phyloP scores from a whole-genome alignment of 2,113 vertebrate species.

The Platysteira castanea region DNA sequence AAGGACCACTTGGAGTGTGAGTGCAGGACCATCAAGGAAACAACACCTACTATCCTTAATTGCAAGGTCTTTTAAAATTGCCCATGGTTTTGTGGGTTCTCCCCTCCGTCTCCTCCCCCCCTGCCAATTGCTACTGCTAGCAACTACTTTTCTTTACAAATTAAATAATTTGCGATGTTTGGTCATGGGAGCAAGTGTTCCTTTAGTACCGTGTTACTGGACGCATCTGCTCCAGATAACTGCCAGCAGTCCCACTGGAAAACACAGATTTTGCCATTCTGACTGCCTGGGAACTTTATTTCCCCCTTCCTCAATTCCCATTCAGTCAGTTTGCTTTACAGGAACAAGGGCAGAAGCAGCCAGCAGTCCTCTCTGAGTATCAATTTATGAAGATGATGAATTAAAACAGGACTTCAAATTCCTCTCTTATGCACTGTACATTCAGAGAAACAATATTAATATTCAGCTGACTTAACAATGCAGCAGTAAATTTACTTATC shows the following conservation, averaged over 20 bases:
- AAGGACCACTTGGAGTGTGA: background rate
- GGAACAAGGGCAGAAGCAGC: background rate
- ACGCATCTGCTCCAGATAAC: background rate
- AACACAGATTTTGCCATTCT: background rate
- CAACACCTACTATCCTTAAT: background rate
- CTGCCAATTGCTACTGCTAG: background rate
- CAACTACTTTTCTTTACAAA: background rate
- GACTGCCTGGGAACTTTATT: background rate
- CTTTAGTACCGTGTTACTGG: background rate
- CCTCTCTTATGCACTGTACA: background rate
- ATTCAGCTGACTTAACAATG: background rate
- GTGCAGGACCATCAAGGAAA: background rate
- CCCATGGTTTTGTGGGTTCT: background rate
- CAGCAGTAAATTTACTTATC: background rate
- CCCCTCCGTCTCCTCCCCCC: too few relatives aligned
- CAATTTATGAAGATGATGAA: background rate
- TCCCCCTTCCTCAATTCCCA: background rate
- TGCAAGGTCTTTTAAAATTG: background rate
- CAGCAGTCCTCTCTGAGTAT: background rate
- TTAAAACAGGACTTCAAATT: background rate
- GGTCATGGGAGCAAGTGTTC: background rate
- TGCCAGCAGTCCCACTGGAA: background rate
- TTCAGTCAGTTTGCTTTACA: background rate
- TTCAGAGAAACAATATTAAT: background rate
- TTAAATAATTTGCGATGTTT: rapidly evolving